Conservation (phyloP, 2,113 vertebrate genomes). For the Entelurus aequoreus region DNA sequence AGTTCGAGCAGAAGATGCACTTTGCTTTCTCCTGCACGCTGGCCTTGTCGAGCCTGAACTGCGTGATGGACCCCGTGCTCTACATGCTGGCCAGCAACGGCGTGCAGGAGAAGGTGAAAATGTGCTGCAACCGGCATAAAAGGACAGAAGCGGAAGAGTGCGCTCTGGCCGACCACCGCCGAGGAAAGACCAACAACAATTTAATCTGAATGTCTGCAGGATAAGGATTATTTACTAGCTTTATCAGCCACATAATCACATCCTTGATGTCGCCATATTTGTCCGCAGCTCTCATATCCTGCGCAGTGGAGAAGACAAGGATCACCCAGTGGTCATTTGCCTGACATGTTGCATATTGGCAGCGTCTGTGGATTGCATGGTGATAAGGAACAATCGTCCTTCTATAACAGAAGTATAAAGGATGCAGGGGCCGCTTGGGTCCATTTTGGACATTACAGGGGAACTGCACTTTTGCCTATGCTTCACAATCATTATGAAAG, state of each 20-base stretch:
- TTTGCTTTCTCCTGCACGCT: conserved; percentile 63
- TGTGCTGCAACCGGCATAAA: conserved; percentile 26
- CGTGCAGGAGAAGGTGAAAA: conserved; percentile 50
- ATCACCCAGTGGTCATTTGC: not conserved
- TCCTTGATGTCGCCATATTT: conserved; percentile 1
- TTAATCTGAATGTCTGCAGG: conserved; percentile 42
- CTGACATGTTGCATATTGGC: not conserved
- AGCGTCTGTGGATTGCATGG: too few relatives aligned
- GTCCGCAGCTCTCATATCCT: conserved; percentile 1
- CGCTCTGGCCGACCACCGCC: not conserved
- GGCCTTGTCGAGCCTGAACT: conserved; percentile 73
- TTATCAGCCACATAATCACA: conserved; percentile 14
- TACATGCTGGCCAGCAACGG: conserved; percentile 72
- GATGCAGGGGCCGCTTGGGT: too few relatives aligned
- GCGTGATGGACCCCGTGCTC: conserved; percentile 73
- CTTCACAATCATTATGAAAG: too few relatives aligned
- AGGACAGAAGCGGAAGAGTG: not conserved
- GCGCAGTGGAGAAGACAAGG: conserved; percentile 3
- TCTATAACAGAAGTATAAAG: too few relatives aligned
- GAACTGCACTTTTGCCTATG: too few relatives aligned
- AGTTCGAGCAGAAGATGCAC: conserved; percentile 61
- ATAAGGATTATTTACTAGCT: conserved; percentile 11
- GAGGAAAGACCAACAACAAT: conserved; percentile 1
- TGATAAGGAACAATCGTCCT: too few relatives aligned
- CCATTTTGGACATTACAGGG: too few relatives aligned